Conservation (phyloP, 1,140 invertebrate genomes). For the Drosophila serrata region DNA sequence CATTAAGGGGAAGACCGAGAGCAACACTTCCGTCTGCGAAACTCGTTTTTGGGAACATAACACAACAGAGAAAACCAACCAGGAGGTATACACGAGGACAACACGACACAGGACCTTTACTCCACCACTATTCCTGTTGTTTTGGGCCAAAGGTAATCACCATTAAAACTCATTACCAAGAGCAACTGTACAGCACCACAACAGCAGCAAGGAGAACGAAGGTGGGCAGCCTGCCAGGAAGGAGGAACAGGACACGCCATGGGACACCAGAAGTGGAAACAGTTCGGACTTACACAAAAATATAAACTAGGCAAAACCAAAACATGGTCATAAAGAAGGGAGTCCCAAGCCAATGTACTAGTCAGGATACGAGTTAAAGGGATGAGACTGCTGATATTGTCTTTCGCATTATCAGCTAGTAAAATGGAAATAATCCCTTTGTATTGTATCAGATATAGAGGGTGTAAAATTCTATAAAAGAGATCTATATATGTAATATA, state of each 20-base stretch:
- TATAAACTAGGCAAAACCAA: constrained; percentile 30
- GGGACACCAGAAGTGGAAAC: constrained; percentile 15
- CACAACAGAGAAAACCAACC: background rate
- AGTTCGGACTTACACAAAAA: constrained; percentile 15
- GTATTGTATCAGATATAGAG: too few species aligned
- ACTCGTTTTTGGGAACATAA: constrained; percentile 35
- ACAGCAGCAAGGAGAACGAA: constrained; percentile 20
- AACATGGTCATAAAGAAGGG: constrained; percentile 22
- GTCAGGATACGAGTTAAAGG: background rate
- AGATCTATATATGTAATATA: too few species aligned
- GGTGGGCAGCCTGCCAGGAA: constrained; percentile 36
- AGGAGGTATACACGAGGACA: constrained; percentile 5
- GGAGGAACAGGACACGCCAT: constrained; percentile 40
- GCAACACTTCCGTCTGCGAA: constrained; percentile 53
- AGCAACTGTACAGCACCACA: constrained; percentile 49
- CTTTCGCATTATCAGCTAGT: too few species aligned
- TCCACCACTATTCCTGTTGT: constrained; percentile 38
- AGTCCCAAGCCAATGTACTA: background rate
- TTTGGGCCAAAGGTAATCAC: constrained; percentile 66
- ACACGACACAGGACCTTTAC: constrained; percentile 43
- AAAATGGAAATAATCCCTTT: background rate
- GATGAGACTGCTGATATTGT: too few species aligned
- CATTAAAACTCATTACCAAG: constrained; percentile 81
- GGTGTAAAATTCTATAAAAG: too few species aligned
- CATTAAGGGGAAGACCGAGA: constrained; percentile 38